Percentiles rank a stretch among this genome's conserved stretches.
These are phyloP conservation scores for Siniperca scherzeri DNA, from an alignment of 2,797 vertebrate species.

Conservation along the genomic window DNA sequence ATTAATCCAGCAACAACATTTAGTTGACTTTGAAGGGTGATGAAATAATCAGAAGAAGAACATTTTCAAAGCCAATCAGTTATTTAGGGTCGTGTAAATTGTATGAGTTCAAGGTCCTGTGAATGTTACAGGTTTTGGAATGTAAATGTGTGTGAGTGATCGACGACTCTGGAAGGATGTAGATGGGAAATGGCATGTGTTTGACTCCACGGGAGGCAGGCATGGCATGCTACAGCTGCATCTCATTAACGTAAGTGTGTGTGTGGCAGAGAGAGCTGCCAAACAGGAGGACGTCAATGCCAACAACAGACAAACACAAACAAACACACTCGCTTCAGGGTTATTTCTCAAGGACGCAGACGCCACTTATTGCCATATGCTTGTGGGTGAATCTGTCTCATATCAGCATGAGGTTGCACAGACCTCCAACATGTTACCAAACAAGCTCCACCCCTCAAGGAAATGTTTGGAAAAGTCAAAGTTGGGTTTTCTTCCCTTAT, in stretches of 20 bases:
- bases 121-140: slow-evolving; percentile 55
- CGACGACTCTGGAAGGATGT: slow-evolving; percentile 28
- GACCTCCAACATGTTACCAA: slow-evolving; percentile 12
- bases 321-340: slow-evolving; percentile 40
- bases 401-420: slow-evolving; percentile 11
- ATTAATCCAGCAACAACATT: slow-evolving; percentile 16
- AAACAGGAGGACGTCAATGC: slow-evolving; percentile 55
- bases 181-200: slow-evolving; percentile 54
- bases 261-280: slow-evolving; percentile 41
- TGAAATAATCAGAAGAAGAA: slow-evolving; percentile 28
- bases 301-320: slow-evolving; percentile 36
- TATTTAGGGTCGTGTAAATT: neutral
- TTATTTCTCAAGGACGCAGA: slow-evolving; percentile 66
- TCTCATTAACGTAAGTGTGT: slow-evolving; percentile 62
- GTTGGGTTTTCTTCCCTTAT: neutral
- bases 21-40: slow-evolving; percentile 11
- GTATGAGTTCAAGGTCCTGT: slow-evolving; percentile 55
- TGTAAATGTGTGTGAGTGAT: slow-evolving; percentile 58
- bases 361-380: slow-evolving; percentile 11
- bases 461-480: slow-evolving; percentile 5
- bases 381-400: slow-evolving; percentile 40
- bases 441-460: neutral
- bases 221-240: slow-evolving; percentile 49
- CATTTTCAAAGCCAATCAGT: slow-evolving; percentile 9
- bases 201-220: slow-evolving; percentile 60